These are phyloP conservation scores for Falco cherrug DNA, from an alignment of 2,797 vertebrate species.

Conservation along the genomic window DNA sequence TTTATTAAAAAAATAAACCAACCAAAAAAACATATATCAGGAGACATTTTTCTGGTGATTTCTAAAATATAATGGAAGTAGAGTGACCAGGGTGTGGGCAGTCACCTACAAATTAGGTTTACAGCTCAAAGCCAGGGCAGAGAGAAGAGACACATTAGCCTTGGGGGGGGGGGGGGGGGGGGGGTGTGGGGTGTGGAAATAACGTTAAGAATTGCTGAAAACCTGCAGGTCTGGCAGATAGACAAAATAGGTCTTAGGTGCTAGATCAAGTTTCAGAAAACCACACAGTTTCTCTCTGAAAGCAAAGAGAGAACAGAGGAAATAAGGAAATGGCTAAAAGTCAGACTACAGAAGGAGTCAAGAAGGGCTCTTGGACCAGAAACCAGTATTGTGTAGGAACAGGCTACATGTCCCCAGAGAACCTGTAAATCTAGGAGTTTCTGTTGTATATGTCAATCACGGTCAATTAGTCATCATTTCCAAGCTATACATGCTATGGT, in stretches of 20 bases:
- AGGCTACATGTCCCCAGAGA: background rate
- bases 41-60: background rate
- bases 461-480: background rate
- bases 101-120: background rate
- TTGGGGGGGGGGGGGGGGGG: too few relatives aligned
- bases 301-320: background rate
- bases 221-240: background rate
- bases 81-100: background rate
- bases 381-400: background rate
- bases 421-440: background rate
- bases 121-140: background rate
- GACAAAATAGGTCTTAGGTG: background rate
- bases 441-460: background rate
- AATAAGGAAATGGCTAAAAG: background rate
- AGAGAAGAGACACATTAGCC: background rate
- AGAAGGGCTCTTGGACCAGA: background rate
- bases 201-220: background rate
- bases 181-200: too few relatives aligned
- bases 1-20: background rate
- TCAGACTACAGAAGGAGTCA: background rate
- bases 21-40: background rate
- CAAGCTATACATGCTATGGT: background rate
- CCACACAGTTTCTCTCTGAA: background rate
- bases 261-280: background rate
- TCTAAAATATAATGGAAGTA: background rate